Percentiles rank a stretch among this genome's conserved stretches.
These are phyloP conservation scores for Eremophila alpestris DNA, from an alignment of 2,797 vertebrate species.

Conservation along the genomic window DNA sequence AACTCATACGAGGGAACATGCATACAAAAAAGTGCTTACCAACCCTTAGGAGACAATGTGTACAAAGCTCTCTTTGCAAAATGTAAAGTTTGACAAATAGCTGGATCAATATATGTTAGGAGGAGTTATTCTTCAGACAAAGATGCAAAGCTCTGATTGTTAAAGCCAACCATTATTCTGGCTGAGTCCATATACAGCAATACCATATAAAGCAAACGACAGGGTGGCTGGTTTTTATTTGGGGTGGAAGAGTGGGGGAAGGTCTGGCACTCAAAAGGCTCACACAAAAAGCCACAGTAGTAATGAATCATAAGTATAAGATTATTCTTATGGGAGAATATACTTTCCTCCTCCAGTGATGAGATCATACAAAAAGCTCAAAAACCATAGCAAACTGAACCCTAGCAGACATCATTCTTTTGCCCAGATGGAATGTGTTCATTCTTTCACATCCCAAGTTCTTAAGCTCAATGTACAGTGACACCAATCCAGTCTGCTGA, in stretches of 20 bases:
- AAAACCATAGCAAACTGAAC: constrained; percentile 35
- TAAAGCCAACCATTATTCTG: constrained; percentile 36
- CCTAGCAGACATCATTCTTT: constrained; percentile 17
- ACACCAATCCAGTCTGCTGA: constrained; percentile 31
- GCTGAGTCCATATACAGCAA: constrained; percentile 33
- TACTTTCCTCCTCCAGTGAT: constrained; percentile 61
- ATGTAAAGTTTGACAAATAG: constrained; percentile 10
- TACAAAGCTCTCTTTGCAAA: constrained; percentile 1
- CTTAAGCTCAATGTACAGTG: background rate
- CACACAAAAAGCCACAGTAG: constrained; percentile 46
- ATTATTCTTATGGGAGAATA: constrained; percentile 61
- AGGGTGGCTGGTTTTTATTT: constrained; percentile 34
- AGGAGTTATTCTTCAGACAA: constrained; percentile 21
- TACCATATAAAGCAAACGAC: constrained; percentile 49
- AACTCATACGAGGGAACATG: background rate
- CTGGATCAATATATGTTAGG: background rate
- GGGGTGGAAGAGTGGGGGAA: constrained; percentile 34
- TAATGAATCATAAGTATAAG: constrained; percentile 57
- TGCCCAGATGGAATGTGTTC: constrained; percentile 11
- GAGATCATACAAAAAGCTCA: constrained; percentile 56
- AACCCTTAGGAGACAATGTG: background rate
- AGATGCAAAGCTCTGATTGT: constrained; percentile 2
- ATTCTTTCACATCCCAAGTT: constrained; percentile 18
- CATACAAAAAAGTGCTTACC: background rate
- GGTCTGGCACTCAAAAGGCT: constrained; percentile 59